These are phyloP conservation scores for Neodontobutis hainanensis DNA, from an alignment of 2,113 vertebrate species.

Conservation along the genomic window DNA sequence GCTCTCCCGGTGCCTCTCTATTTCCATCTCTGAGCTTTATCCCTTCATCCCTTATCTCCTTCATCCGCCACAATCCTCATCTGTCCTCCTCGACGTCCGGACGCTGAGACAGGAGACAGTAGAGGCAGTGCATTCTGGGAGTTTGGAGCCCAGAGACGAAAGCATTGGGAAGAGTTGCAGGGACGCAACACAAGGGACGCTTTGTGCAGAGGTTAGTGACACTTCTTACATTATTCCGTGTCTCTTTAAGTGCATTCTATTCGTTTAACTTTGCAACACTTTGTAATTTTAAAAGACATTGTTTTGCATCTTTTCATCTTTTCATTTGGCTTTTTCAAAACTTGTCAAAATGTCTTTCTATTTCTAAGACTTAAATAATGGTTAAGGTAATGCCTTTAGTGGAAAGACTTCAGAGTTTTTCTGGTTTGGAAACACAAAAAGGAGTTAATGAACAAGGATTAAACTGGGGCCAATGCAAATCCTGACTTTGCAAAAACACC, in stretches of 20 bases:
- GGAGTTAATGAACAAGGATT: too few species aligned
- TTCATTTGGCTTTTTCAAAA: too few species aligned
- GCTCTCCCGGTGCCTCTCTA: conserved; percentile 56
- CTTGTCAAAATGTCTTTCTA: too few species aligned
- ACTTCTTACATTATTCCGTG: neutral
- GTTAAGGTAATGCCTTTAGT: too few species aligned
- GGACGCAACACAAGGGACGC: neutral
- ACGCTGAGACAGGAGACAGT: conserved; percentile 58
- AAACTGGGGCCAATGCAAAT: too few species aligned
- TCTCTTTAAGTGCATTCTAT: neutral
- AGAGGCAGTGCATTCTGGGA: conserved; percentile 30
- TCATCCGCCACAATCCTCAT: conserved; percentile 82
- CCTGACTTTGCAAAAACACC: too few species aligned
- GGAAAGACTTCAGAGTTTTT: too few species aligned
- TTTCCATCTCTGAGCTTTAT: conserved; percentile 82
- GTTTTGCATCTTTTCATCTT: neutral
- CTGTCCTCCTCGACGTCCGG: conserved; percentile 56
- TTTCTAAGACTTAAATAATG: too few species aligned
- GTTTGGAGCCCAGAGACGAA: neutral
- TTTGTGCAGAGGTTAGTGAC: conserved; percentile 4
- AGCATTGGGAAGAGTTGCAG: neutral
- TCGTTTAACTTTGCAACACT: neutral
- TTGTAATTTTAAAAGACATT: neutral
- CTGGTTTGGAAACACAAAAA: too few species aligned
- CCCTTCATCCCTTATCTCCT: conserved; percentile 83